Base-by-base conservation (phyloP, 1,140 invertebrate genomes). In the Rhyacophila brunnea region DNA sequence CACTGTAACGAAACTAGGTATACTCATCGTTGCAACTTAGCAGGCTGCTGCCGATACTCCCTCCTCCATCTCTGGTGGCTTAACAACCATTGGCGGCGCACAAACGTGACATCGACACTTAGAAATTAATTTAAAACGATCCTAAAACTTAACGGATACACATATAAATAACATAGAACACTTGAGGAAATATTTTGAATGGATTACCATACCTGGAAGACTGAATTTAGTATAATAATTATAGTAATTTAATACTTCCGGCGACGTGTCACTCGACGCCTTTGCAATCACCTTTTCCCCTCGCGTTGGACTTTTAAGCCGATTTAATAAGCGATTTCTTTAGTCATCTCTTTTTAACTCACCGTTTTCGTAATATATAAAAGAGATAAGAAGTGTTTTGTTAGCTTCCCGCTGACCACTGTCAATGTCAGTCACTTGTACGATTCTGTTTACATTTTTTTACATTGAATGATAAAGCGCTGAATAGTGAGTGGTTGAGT, bases 51-150 rank as follows among this genome's bases (percentile, higher is more conserved):
- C 20, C 58, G 23, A 23, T 47, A 62, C 61, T 64, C 62, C 62
- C 58, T 60, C 62, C 50, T 64, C 62, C 62, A 64, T 59, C 62
- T 60, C 62, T 64, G 62, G 62, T 48, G 47, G 45, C 53, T 49
- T 49, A 11, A 11, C 14, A 4, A 1, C 10, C 61, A 58, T 14
- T n/a, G 56, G 32, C 51, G 48, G 28, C 23, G 23, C 23, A 28
- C 9, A 28, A 28, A 28, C 9, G 23, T 40, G 11, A 40, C 38
- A 6, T 15, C 38, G 38, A 40, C 11, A 40, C 38, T 4, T 5
- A 3, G 3, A 40, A 40, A n/a, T 5, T 13, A 40, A 40, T 13
- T 5, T 11, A 40, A 40, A 13, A 40, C 38, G 4, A 40, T 15
- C 15, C 38, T 40, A 40, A n/a, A 40, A 5, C 11, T 3, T 5